A percentile compares a stretch with the other conserved stretches of the same genome.
These are phyloP conservation scores for Nesometra sesokonis DNA, from an alignment of 35 echinoderm and acorn worm genomes.

Conservation along the genomic window DNA sequence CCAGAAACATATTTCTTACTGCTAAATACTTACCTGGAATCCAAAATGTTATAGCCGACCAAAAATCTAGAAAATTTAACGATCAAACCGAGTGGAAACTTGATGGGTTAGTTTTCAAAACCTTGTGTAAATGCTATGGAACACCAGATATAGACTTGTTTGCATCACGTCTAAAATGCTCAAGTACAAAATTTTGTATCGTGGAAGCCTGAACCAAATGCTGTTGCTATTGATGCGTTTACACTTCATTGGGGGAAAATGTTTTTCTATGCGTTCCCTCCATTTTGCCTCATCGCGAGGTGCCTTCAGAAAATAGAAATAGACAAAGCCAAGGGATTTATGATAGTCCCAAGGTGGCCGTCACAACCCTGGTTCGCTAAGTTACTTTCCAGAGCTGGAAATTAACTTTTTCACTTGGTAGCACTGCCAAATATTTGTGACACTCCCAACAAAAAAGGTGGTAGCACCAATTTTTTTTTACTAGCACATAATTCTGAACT, in stretches of 20 bases:
- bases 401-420: no score
- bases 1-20: not conserved
- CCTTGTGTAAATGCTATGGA: conserved; percentile 4
- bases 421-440: no score
- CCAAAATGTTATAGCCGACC: conserved; percentile 6
- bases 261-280: conserved; percentile 39
- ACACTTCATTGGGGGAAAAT: not conserved
- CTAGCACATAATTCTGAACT: no score
- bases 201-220: conserved; percentile 26
- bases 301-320: conserved; percentile 16
- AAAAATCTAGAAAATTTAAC: conserved; percentile 4
- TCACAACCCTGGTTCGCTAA: conserved; percentile 12
- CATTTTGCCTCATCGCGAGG: conserved; percentile 9
- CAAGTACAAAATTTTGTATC: not conserved
- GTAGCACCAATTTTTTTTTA: no score
- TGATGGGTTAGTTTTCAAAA: not conserved
- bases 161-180: not conserved
- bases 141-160: not conserved
- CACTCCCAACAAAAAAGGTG: no score
- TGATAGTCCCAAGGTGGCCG: conserved; percentile 33
- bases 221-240: conserved; percentile 23
- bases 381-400: no score
- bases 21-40: conserved; percentile 4
- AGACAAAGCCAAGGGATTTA: conserved; percentile 10
- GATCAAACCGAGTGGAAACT: conserved; percentile 18